These are phyloP conservation scores for Entomobrya multifasciata DNA, from an alignment of 2,888 invertebrate genomes.

Conservation along the genomic window DNA sequence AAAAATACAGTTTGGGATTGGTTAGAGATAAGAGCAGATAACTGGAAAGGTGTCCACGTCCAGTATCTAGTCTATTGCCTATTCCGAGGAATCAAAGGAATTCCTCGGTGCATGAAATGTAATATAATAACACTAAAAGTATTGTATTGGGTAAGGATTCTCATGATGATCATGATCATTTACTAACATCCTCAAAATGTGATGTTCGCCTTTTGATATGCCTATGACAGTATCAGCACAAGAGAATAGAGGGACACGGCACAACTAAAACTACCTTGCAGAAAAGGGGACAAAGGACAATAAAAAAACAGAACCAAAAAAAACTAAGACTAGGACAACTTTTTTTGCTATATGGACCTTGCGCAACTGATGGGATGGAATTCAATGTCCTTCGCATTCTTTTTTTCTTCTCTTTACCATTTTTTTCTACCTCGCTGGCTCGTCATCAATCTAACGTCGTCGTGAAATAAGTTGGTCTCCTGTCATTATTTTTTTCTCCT, in stretches of 20 bases:
- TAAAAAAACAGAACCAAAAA: slow-evolving; percentile 5
- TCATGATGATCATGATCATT: neutral
- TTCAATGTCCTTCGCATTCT: slow-evolving; percentile 44
- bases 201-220: neutral
- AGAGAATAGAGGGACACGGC: neutral
- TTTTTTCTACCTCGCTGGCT: slow-evolving; percentile 20
- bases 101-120: neutral
- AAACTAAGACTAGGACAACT: slow-evolving; percentile 19
- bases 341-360: slow-evolving; percentile 40
- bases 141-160: neutral
- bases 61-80: slow-evolving; percentile 1
- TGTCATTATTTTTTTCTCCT: slow-evolving; percentile 11
- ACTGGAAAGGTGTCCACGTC: slow-evolving; percentile 14
- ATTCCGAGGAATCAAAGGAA: neutral
- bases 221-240: slow-evolving; percentile 14
- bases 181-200: too few relatives aligned
- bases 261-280: neutral
- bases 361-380: neutral
- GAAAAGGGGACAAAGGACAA: neutral
- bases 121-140: slow-evolving; percentile 10
- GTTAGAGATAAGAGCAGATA: slow-evolving; percentile 30
- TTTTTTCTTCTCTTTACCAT: neutral
- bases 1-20: neutral
- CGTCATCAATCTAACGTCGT: slow-evolving; percentile 3
- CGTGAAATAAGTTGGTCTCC: slow-evolving; percentile 14